Conservation (phyloP, 1,140 invertebrate species). For the Drosophila athabasca region DNA sequence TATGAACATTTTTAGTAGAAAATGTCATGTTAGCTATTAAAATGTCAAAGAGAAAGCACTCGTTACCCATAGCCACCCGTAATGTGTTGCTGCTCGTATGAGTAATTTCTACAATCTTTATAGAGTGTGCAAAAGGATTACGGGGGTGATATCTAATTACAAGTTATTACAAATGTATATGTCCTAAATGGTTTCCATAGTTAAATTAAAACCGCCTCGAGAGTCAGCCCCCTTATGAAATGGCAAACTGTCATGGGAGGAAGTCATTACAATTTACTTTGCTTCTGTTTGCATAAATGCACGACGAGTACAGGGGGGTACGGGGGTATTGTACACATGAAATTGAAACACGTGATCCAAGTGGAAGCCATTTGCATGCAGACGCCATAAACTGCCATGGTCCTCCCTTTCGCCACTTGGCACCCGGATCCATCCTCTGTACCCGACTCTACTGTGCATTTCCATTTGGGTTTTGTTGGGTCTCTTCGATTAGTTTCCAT, state of each 20-base stretch:
- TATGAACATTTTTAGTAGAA: too few species aligned
- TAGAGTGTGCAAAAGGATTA: too few species aligned
- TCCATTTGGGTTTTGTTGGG: slow-evolving; percentile 30
- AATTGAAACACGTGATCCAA: slow-evolving; percentile 54
- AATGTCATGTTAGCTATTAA: too few species aligned
- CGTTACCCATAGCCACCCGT: too few species aligned
- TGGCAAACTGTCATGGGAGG: slow-evolving; percentile 21
- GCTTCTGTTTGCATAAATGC: slow-evolving; percentile 40
- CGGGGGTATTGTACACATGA: slow-evolving; percentile 14
- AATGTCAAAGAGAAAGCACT: too few species aligned
- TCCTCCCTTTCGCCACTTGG: slow-evolving; percentile 10
- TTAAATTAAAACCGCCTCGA: not conserved
- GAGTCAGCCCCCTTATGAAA: not conserved
- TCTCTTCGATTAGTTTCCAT: slow-evolving; percentile 66
- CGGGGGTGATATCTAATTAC: not conserved
- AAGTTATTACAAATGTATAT: slow-evolving; percentile 2
- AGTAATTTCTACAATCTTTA: too few species aligned
- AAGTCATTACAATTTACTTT: slow-evolving; percentile 40
- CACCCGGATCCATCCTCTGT: not conserved
- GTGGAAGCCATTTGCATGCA: slow-evolving; percentile 68
- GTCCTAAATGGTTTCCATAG: not conserved
- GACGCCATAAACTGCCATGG: slow-evolving; percentile 67
- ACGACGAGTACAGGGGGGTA: too few species aligned
- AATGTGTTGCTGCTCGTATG: too few species aligned
- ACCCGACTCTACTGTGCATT: not conserved